Evolutionary conservation across 2,113 vertebrate genomes (phyloP).

Genomic region (Podarcis muralis): DNA sequence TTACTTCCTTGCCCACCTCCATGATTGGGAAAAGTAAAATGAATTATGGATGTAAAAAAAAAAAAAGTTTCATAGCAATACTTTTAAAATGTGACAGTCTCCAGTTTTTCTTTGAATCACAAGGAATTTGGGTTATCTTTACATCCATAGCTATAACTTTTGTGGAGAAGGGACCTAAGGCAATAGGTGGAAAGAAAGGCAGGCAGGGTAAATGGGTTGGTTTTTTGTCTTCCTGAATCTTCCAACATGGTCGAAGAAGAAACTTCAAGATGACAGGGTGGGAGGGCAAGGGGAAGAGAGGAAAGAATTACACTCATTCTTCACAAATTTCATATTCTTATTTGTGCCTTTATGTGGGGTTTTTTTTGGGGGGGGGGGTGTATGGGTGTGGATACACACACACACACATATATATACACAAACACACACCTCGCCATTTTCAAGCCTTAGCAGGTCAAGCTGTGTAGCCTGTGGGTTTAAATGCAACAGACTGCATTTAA

Average conservation of each 20-base stretch:
- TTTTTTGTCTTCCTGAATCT: not conserved
- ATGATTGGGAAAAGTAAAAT: not conserved
- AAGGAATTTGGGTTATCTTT: not conserved
- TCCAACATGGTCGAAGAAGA: not conserved
- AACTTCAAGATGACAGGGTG: not conserved
- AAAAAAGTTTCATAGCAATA: not conserved
- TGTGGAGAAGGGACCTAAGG: not conserved
- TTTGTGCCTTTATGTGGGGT: not conserved
- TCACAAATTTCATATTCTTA: not conserved
- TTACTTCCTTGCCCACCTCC: not conserved
- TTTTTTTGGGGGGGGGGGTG: no score
- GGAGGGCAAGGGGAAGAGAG: not conserved
- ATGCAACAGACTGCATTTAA: slow-evolving; percentile 39
- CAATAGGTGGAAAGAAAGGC: not conserved
- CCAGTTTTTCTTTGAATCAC: not conserved
- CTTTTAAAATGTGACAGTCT: no score
- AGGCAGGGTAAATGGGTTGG: no score
- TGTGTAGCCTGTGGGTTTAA: rapidly evolving
- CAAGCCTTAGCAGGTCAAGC: not conserved
- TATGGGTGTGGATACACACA: no score
- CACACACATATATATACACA: no score
- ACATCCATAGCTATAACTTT: not conserved
- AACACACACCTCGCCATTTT: no score
- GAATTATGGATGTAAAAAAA: not conserved
- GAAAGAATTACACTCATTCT: not conserved